Base-by-base conservation (phyloP, 2,888 invertebrate genomes). In the Belgica antarctica region DNA sequence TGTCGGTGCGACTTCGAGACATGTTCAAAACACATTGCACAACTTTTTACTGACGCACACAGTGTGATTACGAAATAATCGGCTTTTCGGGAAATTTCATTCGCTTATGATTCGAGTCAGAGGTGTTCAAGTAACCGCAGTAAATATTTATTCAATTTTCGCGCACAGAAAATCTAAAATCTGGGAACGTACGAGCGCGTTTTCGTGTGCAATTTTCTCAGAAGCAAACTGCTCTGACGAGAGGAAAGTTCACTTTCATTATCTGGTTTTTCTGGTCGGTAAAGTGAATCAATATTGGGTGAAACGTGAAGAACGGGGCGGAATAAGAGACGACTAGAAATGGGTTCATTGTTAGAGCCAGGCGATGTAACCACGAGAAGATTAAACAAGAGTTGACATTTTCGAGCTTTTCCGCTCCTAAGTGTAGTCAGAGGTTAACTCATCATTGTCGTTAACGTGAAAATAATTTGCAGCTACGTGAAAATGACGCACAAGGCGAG, bases 201-300 rank as follows among this genome's bases (percentile, higher is more conserved):
- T 12, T 52, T 52, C 22, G 12, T n/a, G n/a, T n/a, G n/a, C n/a
- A n/a, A n/a, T 52, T 52, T 22, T 52, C 17, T 52, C 5, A 8
- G 12, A 5, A 52, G 52, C 65, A 66, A n/a, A 46, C 65, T 47
- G 47, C 65, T 66, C 65, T 3, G 47, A 46, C n/a, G 46, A 47
- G 36, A 66, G 28, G 27, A 52, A 68, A 57, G 17, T 68, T 68
- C 47, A 24, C 57, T 68, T 57, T 57, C 68, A 68, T 68, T 68
- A 68, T 68, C 68, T 47, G 68, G 57, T 57, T 68, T 68, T 68
- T 68, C 68, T 57, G 68, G 68, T 57, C 68, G 57, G 68, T 57
- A 57, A 47, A 57, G 57, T 68, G 68, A 68, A 68, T 68, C 68
- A 68, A 68, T 68, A 68, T 68, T 62, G 25, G 57, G 65, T n/a